Conservation (phyloP, 2,113 vertebrate genomes). For the Alaudala cheleensis region DNA sequence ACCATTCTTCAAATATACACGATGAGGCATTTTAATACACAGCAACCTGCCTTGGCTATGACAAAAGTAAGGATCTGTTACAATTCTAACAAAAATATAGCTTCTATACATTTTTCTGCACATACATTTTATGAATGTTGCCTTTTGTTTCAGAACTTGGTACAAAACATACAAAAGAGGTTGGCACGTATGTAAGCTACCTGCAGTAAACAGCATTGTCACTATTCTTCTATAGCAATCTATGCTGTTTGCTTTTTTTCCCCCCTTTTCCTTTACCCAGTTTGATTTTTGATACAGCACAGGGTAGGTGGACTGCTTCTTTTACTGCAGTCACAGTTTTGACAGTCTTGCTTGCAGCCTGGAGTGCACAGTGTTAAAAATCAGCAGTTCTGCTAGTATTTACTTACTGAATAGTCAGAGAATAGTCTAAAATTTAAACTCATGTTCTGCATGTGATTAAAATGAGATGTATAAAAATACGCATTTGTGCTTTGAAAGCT, state of each 20-base stretch:
- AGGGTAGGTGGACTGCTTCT: background rate
- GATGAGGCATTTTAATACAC: conserved; percentile 58
- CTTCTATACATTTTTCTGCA: conserved; percentile 75
- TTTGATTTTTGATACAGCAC: background rate
- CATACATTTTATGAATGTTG: conserved; percentile 62
- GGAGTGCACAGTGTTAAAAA: conserved; percentile 58
- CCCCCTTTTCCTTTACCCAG: background rate
- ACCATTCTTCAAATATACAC: conserved; percentile 60
- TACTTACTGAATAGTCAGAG: conserved; percentile 30
- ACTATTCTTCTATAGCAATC: background rate
- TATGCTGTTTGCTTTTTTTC: background rate
- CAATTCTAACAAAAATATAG: conserved; percentile 80
- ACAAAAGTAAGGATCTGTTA: conserved; percentile 60
- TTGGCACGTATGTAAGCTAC: conserved; percentile 73
- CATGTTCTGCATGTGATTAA: conserved; percentile 55
- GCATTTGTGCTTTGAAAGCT: conserved; percentile 73
- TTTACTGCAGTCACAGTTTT: conserved; percentile 15
- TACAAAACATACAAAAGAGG: conserved; percentile 80
- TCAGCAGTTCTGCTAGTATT: conserved; percentile 25
- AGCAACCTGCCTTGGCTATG: conserved; percentile 50
- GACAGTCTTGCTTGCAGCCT: conserved; percentile 27
- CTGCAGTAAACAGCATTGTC: conserved; percentile 16
- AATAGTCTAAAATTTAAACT: conserved; percentile 54
- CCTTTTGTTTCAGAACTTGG: conserved; percentile 58
- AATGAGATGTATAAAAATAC: conserved; percentile 75